Evolutionary conservation across 2,888 invertebrate genomes (phyloP).

Genomic region (Chalcosyrphus nemorum): DNA sequence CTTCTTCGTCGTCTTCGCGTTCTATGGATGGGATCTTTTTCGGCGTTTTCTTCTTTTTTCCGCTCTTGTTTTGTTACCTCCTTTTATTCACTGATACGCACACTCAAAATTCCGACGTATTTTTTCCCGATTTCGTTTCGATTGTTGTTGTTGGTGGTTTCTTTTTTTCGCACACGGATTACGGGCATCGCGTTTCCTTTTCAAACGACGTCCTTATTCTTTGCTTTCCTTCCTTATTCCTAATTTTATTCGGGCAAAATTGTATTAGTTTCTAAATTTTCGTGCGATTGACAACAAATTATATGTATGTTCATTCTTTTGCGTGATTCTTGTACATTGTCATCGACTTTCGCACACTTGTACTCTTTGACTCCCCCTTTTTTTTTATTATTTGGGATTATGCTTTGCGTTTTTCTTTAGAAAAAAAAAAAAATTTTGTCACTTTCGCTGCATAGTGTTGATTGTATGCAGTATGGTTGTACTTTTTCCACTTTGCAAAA

Average conservation of each 20-base stretch:
- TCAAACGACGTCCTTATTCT: slow-evolving; percentile 8
- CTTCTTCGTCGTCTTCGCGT: slow-evolving; percentile 32
- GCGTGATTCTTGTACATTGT: slow-evolving; percentile 17
- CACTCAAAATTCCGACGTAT: slow-evolving; percentile 74
- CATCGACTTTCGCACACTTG: slow-evolving; percentile 42
- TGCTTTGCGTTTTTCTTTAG: slow-evolving; percentile 21
- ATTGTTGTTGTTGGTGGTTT: slow-evolving; percentile 45
- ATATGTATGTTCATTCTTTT: slow-evolving; percentile 12
- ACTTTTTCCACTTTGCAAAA: background rate
- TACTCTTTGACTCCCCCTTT: slow-evolving; percentile 20
- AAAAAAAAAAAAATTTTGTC: slow-evolving; percentile 14
- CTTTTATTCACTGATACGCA: slow-evolving; percentile 69
- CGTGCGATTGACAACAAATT: slow-evolving; percentile 1
- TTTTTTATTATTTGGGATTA: slow-evolving; percentile 15
- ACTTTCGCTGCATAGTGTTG: background rate
- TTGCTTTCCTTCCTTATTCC: slow-evolving; percentile 16
- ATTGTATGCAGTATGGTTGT: background rate
- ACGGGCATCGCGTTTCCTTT: slow-evolving; percentile 58
- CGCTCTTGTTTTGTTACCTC: slow-evolving; percentile 34
- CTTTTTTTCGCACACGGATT: slow-evolving; percentile 68
- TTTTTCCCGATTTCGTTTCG: slow-evolving; percentile 58
- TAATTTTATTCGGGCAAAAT: background rate
- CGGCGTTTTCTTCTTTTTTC: slow-evolving; percentile 29
- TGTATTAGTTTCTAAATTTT: slow-evolving; percentile 23
- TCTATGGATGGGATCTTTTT: slow-evolving; percentile 45